A percentile compares a stretch with the other conserved stretches of the same genome.
These are phyloP conservation scores for Harpalus rufipes DNA, from an alignment of 2,888 invertebrate species.

Conservation along the genomic window DNA sequence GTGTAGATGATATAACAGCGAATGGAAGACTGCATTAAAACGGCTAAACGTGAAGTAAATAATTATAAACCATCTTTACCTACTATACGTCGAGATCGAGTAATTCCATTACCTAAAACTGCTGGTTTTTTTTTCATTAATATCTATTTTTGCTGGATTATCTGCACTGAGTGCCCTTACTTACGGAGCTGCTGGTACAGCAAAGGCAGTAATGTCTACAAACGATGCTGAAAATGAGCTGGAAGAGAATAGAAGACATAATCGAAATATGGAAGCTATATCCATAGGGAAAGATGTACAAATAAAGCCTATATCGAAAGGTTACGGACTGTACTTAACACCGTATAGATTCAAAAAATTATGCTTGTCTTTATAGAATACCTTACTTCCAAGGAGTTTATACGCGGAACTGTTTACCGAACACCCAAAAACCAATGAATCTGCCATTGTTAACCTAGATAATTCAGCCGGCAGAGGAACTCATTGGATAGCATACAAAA, in stretches of 20 bases:
- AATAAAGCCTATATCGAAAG: background rate
- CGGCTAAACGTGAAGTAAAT: background rate
- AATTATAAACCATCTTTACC: constrained; percentile 42
- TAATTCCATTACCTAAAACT: constrained; percentile 45
- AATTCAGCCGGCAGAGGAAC: constrained; percentile 70
- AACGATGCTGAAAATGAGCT: background rate
- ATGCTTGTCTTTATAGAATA: background rate
- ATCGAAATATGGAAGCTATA: background rate
- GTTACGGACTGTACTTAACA: background rate
- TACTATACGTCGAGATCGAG: constrained; percentile 58
- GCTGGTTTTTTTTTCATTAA: constrained; percentile 54
- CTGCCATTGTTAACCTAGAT: constrained; percentile 72
- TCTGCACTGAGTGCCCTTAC: constrained; percentile 68
- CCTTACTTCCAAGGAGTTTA: constrained; percentile 71
- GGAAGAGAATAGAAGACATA: background rate
- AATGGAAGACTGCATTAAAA: background rate
- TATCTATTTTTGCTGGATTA: constrained; percentile 71
- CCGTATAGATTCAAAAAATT: background rate
- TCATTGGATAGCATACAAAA: constrained; percentile 74
- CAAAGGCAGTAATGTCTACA: constrained; percentile 70
- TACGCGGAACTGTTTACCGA: constrained; percentile 69
- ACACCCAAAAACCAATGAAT: constrained; percentile 69
- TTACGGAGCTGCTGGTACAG: constrained; percentile 69
- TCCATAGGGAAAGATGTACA: background rate
- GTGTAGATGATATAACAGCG: background rate